These are phyloP conservation scores for Odontocolon sp. DNA, from an alignment of 2,888 invertebrate genomes.

Conservation along the genomic window DNA sequence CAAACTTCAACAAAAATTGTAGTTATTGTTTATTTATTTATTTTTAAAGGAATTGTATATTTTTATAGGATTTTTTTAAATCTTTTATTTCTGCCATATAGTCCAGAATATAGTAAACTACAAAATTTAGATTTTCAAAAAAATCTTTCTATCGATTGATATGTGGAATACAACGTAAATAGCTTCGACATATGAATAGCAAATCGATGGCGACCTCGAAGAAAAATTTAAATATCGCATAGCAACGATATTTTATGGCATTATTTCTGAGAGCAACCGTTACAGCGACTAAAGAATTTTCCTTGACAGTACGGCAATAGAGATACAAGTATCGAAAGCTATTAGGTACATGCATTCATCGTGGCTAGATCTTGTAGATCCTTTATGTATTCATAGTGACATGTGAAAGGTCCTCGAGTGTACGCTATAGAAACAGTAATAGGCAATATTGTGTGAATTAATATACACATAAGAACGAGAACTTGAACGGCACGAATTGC, in stretches of 20 bases:
- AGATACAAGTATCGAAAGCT: slow-evolving; percentile 29
- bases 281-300: not conserved
- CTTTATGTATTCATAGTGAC: slow-evolving; percentile 22
- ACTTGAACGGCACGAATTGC: not conserved
- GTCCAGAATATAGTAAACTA: no score
- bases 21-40: no score
- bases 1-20: no score
- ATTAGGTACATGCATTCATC: slow-evolving; percentile 5
- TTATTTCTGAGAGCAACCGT: slow-evolving; percentile 14
- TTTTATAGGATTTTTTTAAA: no score
- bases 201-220: slow-evolving; percentile 17
- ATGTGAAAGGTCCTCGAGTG: slow-evolving; percentile 46
- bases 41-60: no score
- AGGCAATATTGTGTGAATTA: not conserved
- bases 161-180: no score
- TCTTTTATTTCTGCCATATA: no score
- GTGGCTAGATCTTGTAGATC: not conserved
- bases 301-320: slow-evolving; percentile 7
- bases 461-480: slow-evolving; percentile 14
- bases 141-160: no score
- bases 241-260: slow-evolving; percentile 18
- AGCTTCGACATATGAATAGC: no score
- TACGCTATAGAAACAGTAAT: not conserved
- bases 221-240: not conserved
- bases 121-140: no score